phyloP scores from a whole-genome alignment of 2,113 vertebrate genomes.

The Pogonocichla stellata region DNA sequence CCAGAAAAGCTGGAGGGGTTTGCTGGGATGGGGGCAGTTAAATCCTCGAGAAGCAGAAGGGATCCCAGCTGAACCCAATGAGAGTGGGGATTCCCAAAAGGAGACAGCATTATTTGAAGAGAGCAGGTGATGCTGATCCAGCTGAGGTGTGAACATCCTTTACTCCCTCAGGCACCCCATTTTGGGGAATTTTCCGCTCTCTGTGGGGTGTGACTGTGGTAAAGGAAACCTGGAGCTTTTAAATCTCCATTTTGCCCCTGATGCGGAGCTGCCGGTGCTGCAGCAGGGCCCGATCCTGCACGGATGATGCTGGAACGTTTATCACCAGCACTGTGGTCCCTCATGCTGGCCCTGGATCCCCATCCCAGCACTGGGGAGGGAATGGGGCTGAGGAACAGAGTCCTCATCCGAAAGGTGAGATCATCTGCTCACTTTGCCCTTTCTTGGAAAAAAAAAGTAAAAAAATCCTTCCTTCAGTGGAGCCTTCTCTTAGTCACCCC shows the following conservation, averaged over 20 bases:
- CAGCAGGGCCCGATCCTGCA: background rate
- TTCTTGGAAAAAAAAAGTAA: slow-evolving; percentile 60
- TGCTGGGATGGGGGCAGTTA: background rate
- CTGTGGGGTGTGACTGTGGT: background rate
- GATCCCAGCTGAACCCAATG: background rate
- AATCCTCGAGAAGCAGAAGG: background rate
- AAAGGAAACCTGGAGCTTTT: background rate
- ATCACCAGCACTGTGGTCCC: background rate
- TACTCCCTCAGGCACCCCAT: fast-evolving
- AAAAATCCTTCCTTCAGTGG: slow-evolving; percentile 37
- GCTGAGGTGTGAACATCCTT: background rate
- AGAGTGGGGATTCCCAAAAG: background rate
- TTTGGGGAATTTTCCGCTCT: background rate
- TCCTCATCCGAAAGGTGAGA: slow-evolving; percentile 66
- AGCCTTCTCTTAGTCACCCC: slow-evolving; percentile 73
- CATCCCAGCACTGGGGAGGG: background rate
- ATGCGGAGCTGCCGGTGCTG: background rate
- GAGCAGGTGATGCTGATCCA: background rate
- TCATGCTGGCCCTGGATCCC: fast-evolving
- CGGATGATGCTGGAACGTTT: fast-evolving
- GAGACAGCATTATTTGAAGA: background rate
- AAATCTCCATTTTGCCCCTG: fast-evolving
- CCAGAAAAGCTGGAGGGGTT: background rate
- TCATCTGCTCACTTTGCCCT: slow-evolving; percentile 53
- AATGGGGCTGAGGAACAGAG: background rate